Evolutionary conservation across 2,113 vertebrate genomes (phyloP).

Genomic region (Podocnemis expansa): DNA sequence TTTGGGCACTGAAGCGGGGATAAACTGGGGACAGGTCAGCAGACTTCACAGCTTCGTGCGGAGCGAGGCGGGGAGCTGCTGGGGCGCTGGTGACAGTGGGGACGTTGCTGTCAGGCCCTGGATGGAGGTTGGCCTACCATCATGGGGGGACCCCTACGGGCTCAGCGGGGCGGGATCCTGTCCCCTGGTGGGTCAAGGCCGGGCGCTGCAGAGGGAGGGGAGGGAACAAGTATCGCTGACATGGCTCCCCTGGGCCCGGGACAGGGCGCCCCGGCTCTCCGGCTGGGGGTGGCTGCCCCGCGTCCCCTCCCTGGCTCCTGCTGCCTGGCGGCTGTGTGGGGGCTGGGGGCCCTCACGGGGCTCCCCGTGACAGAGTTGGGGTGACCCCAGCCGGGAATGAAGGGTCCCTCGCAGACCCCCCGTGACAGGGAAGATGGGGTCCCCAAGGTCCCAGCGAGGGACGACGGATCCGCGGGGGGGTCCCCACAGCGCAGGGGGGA

Average conservation of each 20-base stretch:
- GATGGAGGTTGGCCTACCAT: background rate
- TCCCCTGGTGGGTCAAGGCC: fast-evolving
- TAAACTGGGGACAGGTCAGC: fast-evolving
- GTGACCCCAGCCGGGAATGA: no score
- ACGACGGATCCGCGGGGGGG: no score
- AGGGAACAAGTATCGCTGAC: no score
- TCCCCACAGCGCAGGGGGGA: no score
- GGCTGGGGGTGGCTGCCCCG: background rate
- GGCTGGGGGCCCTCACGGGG: background rate
- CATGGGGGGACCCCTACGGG: fast-evolving
- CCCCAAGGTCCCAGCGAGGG: no score
- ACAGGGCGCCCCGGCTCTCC: constrained; percentile 10
- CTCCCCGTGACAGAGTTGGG: no score
- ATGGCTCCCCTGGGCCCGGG: background rate
- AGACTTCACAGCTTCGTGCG: background rate
- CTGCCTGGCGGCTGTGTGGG: background rate
- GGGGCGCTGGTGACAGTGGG: no score
- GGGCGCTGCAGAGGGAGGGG: no score
- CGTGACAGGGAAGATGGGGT: no score
- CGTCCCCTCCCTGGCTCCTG: background rate
- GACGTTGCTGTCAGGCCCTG: fast-evolving
- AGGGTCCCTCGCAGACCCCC: no score
- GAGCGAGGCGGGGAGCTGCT: no score
- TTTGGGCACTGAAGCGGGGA: background rate
- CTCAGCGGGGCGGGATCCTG: background rate